Percentiles rank a stretch among this genome's conserved stretches.
These are phyloP conservation scores for Agonopterix arenella DNA, from an alignment of 2,888 invertebrate genomes.

Conservation along the genomic window DNA sequence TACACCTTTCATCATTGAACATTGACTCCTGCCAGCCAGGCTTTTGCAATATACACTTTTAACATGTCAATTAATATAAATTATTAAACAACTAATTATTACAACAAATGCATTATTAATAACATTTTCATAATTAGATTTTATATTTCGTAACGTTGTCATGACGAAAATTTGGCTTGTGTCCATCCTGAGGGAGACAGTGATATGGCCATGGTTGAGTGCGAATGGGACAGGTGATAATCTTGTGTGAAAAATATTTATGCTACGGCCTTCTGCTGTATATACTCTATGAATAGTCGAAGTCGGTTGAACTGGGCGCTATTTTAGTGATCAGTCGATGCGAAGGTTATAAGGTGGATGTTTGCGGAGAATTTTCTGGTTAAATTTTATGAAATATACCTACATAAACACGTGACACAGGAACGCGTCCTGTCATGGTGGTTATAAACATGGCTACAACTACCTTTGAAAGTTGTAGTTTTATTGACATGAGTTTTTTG, in stretches of 20 bases:
- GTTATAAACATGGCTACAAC: too few species aligned
- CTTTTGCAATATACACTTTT: too few species aligned
- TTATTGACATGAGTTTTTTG: too few species aligned
- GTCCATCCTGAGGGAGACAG: conserved; percentile 57
- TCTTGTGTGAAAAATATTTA: conserved; percentile 74
- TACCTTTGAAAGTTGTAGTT: too few species aligned
- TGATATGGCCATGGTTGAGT: conserved; percentile 47
- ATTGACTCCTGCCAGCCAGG: too few species aligned
- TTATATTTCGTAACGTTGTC: conserved; percentile 67
- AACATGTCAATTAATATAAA: too few species aligned
- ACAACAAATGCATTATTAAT: conserved; percentile 8
- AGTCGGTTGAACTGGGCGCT: conserved; percentile 32
- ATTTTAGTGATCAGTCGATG: not conserved
- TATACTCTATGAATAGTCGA: conserved; percentile 59
- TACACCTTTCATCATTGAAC: too few species aligned
- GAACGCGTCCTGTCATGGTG: too few species aligned
- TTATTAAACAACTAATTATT: too few species aligned
- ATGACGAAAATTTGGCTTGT: conserved; percentile 50
- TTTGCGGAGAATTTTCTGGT: conserved; percentile 26
- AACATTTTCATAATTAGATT: conserved; percentile 53
- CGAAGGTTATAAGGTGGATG: conserved; percentile 55
- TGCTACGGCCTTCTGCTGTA: conserved; percentile 69
- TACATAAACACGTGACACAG: too few species aligned
- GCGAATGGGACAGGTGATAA: conserved; percentile 63
- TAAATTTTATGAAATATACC: conserved; percentile 11